Evolutionary conservation across 2,797 vertebrate species (phyloP).

Genomic region (Chiloscyllium punctatum): DNA sequence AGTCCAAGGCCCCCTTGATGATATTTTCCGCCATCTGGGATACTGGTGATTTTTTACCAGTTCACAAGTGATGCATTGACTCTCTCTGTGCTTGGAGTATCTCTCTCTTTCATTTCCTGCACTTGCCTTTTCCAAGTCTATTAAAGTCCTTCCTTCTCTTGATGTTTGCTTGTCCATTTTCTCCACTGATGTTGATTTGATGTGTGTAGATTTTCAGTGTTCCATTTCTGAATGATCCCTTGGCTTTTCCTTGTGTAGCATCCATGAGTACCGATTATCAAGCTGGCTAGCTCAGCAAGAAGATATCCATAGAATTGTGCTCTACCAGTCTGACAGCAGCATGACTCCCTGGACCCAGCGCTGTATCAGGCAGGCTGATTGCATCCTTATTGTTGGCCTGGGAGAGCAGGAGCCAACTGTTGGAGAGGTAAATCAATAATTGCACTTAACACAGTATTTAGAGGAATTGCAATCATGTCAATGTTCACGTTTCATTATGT

Average conservation of each 20-base stretch:
- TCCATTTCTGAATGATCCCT: not conserved
- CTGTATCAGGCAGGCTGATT: slow-evolving; percentile 88
- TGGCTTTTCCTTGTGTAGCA: slow-evolving; percentile 47
- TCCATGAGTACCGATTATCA: slow-evolving; percentile 84
- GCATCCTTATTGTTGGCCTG: slow-evolving; percentile 84
- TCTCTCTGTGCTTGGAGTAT: not conserved
- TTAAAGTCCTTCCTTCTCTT: not conserved
- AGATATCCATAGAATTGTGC: slow-evolving; percentile 85
- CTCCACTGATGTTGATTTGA: not conserved
- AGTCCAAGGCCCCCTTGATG: not conserved
- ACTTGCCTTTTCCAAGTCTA: not conserved
- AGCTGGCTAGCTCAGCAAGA: slow-evolving; percentile 95
- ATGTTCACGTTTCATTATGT: not conserved
- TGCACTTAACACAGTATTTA: not conserved
- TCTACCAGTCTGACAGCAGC: slow-evolving; percentile 80
- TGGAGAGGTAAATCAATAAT: slow-evolving; percentile 67
- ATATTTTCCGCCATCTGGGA: not conserved
- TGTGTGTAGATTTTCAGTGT: not conserved
- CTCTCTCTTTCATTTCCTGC: not conserved
- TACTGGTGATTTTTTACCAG: not conserved
- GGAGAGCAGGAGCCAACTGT: slow-evolving; percentile 82
- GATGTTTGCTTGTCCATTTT: not conserved
- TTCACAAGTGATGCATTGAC: not conserved
- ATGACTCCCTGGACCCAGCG: slow-evolving; percentile 91
- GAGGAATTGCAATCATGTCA: not conserved